Evolutionary conservation across 1,140 invertebrate genomes (phyloP).

Genomic region (Heliconius congener): DNA sequence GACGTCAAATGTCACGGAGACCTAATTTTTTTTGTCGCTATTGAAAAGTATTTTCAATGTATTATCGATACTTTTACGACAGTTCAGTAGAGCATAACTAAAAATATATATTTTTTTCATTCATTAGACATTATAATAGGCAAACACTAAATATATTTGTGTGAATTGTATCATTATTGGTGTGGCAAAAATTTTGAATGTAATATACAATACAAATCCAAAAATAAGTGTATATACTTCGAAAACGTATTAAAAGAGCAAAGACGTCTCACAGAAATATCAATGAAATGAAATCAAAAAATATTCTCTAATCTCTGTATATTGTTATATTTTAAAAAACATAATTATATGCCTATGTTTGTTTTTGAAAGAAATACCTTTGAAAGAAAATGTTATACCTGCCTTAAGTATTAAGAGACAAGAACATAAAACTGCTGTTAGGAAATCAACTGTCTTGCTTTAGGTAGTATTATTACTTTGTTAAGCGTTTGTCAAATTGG

Average conservation of each 20-base stretch:
- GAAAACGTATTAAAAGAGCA: neutral
- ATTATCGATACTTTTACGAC: neutral
- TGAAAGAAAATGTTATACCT: too few species aligned
- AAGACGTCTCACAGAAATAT: too few species aligned
- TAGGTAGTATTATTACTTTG: slow-evolving; percentile 16
- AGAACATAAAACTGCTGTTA: neutral
- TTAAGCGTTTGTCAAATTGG: slow-evolving; percentile 21
- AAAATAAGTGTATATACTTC: neutral
- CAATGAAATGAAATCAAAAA: too few species aligned
- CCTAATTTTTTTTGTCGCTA: slow-evolving; percentile 2
- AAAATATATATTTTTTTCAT: too few species aligned
- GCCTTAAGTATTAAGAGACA: neutral
- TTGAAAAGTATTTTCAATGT: neutral
- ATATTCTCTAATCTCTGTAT: too few species aligned
- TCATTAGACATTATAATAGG: too few species aligned
- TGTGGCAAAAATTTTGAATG: neutral
- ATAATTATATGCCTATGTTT: too few species aligned
- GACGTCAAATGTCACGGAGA: slow-evolving; percentile 16
- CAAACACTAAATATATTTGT: neutral
- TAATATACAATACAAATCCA: neutral
- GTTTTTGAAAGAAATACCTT: too few species aligned
- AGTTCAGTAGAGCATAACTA: neutral
- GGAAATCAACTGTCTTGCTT: slow-evolving; percentile 21
- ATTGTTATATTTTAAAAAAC: too few species aligned
- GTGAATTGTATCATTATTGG: neutral